Conservation (phyloP, 2,113 vertebrate genomes). For the Saguinus imperator region DNA sequence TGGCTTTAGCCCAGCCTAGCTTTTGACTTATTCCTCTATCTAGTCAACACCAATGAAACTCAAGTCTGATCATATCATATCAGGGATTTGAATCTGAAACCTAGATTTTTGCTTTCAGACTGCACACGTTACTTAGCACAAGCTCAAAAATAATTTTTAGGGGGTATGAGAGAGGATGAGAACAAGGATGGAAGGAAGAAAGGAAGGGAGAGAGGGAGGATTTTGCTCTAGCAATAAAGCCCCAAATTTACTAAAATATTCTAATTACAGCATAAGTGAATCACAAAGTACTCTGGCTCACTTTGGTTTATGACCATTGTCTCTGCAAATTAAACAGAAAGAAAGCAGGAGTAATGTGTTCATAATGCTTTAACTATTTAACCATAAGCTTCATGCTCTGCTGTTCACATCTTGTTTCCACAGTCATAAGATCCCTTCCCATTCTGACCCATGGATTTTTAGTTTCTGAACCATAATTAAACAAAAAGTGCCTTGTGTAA, state of each 20-base stretch:
- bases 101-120: not conserved
- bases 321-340: constrained; percentile 6
- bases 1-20: not conserved
- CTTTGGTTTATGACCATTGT: not conserved
- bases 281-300: not conserved
- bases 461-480: constrained; percentile 9
- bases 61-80: not conserved
- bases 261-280: not conserved
- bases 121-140: not conserved
- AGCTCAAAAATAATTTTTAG: not conserved
- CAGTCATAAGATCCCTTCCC: not conserved
- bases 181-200: not conserved
- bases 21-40: not conserved
- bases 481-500: not conserved
- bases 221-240: not conserved
- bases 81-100: not conserved
- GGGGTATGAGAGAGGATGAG: not conserved
- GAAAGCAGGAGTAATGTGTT: not conserved
- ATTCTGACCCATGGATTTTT: not conserved
- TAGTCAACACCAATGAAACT: not conserved
- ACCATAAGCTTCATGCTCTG: not conserved
- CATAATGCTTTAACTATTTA: not conserved
- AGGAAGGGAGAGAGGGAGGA: no score
- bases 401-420: not conserved
- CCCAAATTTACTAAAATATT: not conserved